phyloP scores from a whole-genome alignment of 2,797 vertebrate genomes.

The Fringilla coelebs region DNA sequence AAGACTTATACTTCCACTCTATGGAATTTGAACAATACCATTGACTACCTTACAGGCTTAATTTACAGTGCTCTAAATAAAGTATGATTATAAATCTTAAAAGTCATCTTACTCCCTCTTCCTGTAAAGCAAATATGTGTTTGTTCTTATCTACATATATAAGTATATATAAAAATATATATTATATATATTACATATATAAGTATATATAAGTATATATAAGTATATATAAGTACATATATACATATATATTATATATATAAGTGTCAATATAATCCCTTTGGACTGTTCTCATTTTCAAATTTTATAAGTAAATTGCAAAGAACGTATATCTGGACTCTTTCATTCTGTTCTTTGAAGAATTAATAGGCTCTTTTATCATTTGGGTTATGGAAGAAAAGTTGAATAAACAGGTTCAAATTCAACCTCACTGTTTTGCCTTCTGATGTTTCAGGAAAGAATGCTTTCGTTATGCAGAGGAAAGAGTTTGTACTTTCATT shows the following conservation, averaged over 20 bases:
- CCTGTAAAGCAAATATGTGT: not conserved
- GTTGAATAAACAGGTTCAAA: not conserved
- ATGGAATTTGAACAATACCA: not conserved
- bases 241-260: too few relatives aligned
- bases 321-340: not conserved
- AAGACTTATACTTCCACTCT: not conserved
- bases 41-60: not conserved
- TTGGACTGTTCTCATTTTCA: not conserved
- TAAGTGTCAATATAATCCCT: not conserved
- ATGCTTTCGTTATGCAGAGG: not conserved
- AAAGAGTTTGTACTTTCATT: not conserved
- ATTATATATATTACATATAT: too few relatives aligned
- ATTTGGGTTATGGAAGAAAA: not conserved
- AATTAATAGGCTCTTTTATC: not conserved
- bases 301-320: not conserved
- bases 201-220: too few relatives aligned
- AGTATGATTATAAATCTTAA: not conserved
- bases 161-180: too few relatives aligned
- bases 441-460: not conserved
- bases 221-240: too few relatives aligned
- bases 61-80: not conserved
- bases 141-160: not conserved
- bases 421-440: not conserved
- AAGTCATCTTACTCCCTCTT: not conserved
- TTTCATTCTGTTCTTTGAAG: not conserved